Evolutionary conservation across 2,888 invertebrate species (phyloP).

Genomic region (Apotomis betuletana): DNA sequence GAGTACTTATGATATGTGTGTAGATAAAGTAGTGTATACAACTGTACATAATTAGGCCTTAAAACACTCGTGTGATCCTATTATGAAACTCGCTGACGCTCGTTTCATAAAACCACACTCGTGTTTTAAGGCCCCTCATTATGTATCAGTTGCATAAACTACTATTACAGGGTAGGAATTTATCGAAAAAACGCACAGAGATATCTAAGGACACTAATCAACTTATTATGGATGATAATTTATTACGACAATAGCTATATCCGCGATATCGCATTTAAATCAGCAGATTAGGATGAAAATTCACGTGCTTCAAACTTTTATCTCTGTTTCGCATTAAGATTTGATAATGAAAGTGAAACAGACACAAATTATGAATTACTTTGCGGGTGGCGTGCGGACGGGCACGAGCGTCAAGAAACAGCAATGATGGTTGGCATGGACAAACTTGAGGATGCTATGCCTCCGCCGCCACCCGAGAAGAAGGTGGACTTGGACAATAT

Average conservation of each 20-base stretch:
- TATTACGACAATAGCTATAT: constrained; percentile 12
- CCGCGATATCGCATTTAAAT: neutral
- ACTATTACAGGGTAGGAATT: no score
- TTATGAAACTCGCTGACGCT: no score
- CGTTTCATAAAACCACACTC: no score
- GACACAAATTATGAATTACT: neutral
- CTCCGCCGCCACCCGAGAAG: neutral
- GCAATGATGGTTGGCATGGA: constrained; percentile 3
- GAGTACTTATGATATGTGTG: no score
- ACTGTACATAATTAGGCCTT: no score
- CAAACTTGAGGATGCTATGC: constrained; percentile 12
- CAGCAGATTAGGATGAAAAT: neutral
- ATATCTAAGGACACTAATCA: no score
- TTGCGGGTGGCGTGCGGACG: neutral
- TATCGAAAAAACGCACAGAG: no score
- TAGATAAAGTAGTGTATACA: no score
- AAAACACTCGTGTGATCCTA: no score
- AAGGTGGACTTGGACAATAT: constrained; percentile 69
- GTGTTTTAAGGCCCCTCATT: no score
- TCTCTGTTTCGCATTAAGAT: constrained; percentile 3
- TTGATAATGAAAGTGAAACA: neutral
- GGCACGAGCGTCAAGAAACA: neutral
- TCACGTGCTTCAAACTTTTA: neutral
- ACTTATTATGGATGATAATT: neutral
- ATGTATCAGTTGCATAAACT: no score